Evolutionary conservation across 2,797 vertebrate species (phyloP), one percentile per base, ranked within the genome.

Genomic region (Intellagama lesueurii): DNA sequence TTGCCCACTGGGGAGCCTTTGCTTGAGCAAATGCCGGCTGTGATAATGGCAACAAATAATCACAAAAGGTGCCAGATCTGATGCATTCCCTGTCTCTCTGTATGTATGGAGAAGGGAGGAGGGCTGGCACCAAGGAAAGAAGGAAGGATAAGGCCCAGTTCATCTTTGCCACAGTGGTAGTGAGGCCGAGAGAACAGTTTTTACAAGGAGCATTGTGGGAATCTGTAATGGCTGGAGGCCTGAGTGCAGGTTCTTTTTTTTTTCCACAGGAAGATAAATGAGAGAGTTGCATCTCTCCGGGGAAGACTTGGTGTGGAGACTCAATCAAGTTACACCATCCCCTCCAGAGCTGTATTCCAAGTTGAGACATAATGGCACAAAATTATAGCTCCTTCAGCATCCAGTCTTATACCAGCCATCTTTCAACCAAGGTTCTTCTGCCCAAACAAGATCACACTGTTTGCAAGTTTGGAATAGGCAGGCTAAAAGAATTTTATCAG

Each of bases 11-110:
- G 56, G 89, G 80, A 49, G 70, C 16, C 35, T 47, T 81, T 88
- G 35, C 28, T 28, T 11, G 35, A 76, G 70, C 28, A 7, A 22
- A 32, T 64, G 22, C 17, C n/a, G 49, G 28, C 19, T 47, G 69
- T 1, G 19, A 75, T n/a, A 82, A 64, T 32, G 60, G 66, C 66
- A 1, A 9, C 70, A 28, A 75, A 47, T 72, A 56, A 52, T 76
- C 78, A 44, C 28, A 64, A 40, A 56, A 19, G 0, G 11, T 1
- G 0, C 0, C 1, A 16, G 26, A 35, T 17, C 40, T 0, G 2
- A 35, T 44, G 69, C n/a, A n/a, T 5, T 30, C n/a, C 3, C 3
- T 0, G 14, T 26, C 79, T 66, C 8, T 1, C 60, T 19, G 28
- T 49, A 7, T 19, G 35, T 40, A 9, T 83, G 24, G 56, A 66